A percentile compares a stretch with the other conserved stretches of the same genome.
Evolutionary conservation across 2,888 invertebrate species (phyloP).

Genomic region (Hemistola chrysoprasaria): DNA sequence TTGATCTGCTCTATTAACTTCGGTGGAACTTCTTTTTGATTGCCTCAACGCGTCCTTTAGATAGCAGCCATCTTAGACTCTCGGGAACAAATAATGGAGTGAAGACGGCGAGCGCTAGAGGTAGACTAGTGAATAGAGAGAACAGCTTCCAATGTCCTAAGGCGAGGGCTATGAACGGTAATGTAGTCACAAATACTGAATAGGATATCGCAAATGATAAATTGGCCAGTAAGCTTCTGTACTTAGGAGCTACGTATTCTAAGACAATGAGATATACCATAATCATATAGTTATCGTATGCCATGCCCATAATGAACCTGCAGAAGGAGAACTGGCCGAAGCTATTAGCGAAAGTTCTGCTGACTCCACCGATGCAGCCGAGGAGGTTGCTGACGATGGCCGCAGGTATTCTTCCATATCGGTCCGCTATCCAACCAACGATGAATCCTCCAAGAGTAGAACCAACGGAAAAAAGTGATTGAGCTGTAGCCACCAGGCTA

Average conservation of each 20-base stretch:
- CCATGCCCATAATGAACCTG: slow-evolving; percentile 56
- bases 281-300: slow-evolving; percentile 56
- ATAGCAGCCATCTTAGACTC: slow-evolving; percentile 57
- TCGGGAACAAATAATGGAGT: slow-evolving; percentile 51
- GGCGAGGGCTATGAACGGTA: slow-evolving; percentile 53
- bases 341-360: slow-evolving; percentile 46
- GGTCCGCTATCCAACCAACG: slow-evolving; percentile 56
- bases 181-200: slow-evolving; percentile 36
- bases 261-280: slow-evolving; percentile 54
- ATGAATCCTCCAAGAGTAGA: slow-evolving; percentile 53
- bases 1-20: slow-evolving; percentile 51
- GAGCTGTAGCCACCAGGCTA: slow-evolving; percentile 58
- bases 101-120: slow-evolving; percentile 44
- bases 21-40: slow-evolving; percentile 46
- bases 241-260: slow-evolving; percentile 57
- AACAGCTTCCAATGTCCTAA: slow-evolving; percentile 57
- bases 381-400: slow-evolving; percentile 43
- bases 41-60: slow-evolving; percentile 53
- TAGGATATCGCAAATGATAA: slow-evolving; percentile 53
- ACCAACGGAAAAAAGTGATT: slow-evolving; percentile 55
- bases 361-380: slow-evolving; percentile 48
- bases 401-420: slow-evolving; percentile 54
- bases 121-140: slow-evolving; percentile 52
- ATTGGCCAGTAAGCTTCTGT: slow-evolving; percentile 54
- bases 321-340: slow-evolving; percentile 46